Conservation (phyloP, 2,113 vertebrate species). For the Oreochromis niloticus region DNA sequence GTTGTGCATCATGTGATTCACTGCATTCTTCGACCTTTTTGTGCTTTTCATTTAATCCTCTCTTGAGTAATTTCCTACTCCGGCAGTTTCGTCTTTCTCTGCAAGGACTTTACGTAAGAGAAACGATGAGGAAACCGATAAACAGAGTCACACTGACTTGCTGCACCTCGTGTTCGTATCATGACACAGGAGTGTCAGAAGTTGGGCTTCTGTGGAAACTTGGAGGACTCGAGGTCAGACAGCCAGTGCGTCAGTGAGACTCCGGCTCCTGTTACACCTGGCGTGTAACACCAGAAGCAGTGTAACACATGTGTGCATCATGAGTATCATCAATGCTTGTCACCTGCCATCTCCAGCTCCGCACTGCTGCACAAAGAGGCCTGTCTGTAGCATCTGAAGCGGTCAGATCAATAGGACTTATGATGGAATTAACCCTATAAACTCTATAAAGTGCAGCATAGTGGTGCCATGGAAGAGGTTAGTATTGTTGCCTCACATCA, state of each 20-base stretch:
- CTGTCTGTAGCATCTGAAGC: neutral
- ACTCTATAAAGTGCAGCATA: neutral
- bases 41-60: neutral
- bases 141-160: neutral
- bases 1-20: neutral
- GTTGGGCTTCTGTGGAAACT: slow-evolving; percentile 51
- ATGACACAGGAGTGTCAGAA: slow-evolving; percentile 45
- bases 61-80: neutral
- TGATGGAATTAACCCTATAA: neutral
- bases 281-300: slow-evolving; percentile 4
- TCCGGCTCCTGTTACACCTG: slow-evolving; percentile 26
- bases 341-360: neutral
- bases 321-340: neutral
- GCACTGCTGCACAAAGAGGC: neutral
- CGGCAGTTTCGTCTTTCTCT: neutral
- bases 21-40: neutral
- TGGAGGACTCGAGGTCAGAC: slow-evolving; percentile 16
- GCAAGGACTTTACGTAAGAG: neutral
- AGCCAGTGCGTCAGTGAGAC: slow-evolving; percentile 25
- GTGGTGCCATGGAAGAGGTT: neutral
- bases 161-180: neutral
- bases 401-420: neutral
- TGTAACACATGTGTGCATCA: neutral
- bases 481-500: neutral
- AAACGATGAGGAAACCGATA: neutral